A percentile compares a stretch with the other conserved stretches of the same genome.
Conservation (phyloP, 2,797 vertebrate genomes). For the Champsocephalus gunnari region DNA sequence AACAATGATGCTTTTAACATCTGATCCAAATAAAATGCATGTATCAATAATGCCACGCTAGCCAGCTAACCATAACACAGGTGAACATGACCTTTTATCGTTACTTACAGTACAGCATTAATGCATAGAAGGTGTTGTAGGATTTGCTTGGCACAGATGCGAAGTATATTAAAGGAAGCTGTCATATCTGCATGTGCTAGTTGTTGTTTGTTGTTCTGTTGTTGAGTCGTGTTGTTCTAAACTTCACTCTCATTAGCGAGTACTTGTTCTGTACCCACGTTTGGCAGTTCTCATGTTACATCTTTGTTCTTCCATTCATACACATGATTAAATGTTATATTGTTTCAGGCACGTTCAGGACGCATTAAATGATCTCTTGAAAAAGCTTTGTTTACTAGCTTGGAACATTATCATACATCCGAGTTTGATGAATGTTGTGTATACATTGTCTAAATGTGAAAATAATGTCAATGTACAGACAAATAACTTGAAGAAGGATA, state of each 20-base stretch:
- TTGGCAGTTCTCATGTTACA: not conserved
- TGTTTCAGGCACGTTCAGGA: not conserved
- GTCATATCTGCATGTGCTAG: not conserved
- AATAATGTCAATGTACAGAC: not conserved
- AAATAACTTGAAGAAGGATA: not conserved
- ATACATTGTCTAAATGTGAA: not conserved
- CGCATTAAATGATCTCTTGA: not conserved
- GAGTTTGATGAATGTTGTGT: not conserved
- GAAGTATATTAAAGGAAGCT: slow-evolving; percentile 4
- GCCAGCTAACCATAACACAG: not conserved
- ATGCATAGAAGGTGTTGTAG: not conserved
- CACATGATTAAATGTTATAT: not conserved
- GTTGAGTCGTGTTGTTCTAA: not conserved
- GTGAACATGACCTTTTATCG: not conserved
- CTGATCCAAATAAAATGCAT: not conserved
- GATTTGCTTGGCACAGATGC: not conserved
- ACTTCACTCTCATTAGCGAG: not conserved
- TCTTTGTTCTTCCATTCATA: not conserved
- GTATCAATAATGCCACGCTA: not conserved
- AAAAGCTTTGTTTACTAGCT: not conserved
- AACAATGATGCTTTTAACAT: not conserved
- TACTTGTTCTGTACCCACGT: not conserved
- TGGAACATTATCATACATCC: not conserved
- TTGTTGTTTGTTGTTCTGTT: slow-evolving; percentile 1
- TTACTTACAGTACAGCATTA: slow-evolving; percentile 9